These are phyloP conservation scores for Lynx canadensis DNA, from an alignment of 2,113 vertebrate genomes.

Conservation along the genomic window DNA sequence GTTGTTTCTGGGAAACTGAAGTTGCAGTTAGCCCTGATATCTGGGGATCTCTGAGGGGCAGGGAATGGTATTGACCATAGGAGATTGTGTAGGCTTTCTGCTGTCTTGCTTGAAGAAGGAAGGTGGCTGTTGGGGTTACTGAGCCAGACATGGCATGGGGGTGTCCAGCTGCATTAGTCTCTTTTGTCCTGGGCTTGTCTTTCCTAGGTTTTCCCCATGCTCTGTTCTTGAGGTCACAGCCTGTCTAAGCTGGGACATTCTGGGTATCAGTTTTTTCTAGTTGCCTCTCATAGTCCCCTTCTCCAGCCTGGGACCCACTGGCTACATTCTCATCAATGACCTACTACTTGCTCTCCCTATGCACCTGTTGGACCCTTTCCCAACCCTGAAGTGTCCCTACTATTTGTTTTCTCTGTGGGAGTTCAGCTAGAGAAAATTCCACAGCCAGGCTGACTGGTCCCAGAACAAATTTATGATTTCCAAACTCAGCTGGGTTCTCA, in stretches of 20 bases:
- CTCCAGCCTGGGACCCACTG: neutral
- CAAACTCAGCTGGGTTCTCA: neutral
- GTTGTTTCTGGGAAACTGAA: neutral
- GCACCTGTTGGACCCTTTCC: neutral
- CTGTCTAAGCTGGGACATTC: neutral
- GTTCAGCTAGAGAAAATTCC: slow-evolving; percentile 45
- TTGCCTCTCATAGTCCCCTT: neutral
- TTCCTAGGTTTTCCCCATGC: neutral
- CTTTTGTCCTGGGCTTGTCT: neutral
- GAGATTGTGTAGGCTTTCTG: neutral
- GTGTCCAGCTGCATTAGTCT: neutral
- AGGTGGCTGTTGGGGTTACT: neutral
- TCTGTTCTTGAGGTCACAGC: neutral
- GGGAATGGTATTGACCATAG: neutral
- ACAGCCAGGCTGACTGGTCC: neutral
- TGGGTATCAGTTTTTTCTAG: neutral
- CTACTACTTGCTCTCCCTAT: neutral
- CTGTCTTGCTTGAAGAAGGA: neutral
- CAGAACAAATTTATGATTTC: slow-evolving; percentile 21
- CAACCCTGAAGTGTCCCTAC: neutral
- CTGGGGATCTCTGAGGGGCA: neutral
- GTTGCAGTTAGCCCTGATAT: neutral
- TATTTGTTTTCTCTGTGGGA: neutral
- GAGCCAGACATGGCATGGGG: neutral
- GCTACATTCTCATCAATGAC: neutral